Base-by-base conservation (phyloP, 2,888 invertebrate genomes). In the Abrostola triplasia region DNA sequence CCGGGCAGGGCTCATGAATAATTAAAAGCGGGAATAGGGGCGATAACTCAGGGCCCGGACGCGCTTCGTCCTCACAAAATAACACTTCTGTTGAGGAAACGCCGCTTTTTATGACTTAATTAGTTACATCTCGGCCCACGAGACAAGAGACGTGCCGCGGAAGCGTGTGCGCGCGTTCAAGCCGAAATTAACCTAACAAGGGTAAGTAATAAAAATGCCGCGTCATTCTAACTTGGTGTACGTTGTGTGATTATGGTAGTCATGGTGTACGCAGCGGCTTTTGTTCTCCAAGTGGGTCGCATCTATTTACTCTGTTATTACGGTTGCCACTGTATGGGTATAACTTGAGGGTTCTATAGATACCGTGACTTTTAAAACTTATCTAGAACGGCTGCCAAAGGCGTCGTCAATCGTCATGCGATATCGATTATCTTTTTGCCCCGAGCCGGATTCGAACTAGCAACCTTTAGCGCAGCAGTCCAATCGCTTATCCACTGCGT, bases 21-120 rank as follows among this genome's bases (percentile, higher is more conserved):
- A 93, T 93, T 92, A 92, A 92, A 92, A 85, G 81, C 86, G 79
- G 84, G 84, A 84, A 85, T 85, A 83, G 81, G 80, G 83, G 84
- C 88, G 86, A 92, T 92, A 93, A 92, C 89, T 92, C 91, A 91
- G 80, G 79, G 64, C 83, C 81, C 77, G 73, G 77, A 73, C 77
- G 81, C 79, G 73, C 80, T 73, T 73, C 77, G 76, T 81, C 82
- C 84, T 86, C 87, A 87, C 88, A 83, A 84, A 87, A 88, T 87
- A 90, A 88, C 89, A 88, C 87, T 89, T 88, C 84, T 80, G 83
- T 80, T 73, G 83, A 87, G 88, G 88, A 87, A 88, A 85, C 76
- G 81, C 82, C 83, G 82, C 80, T 90, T 91, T 92, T 92, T 92
- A 92, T 87, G 85, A 84, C 89, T 91, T 92, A 92, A 92, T 92